phyloP scores from a whole-genome alignment of 2,113 vertebrate species.

The Nothoprocta perdicaria region DNA sequence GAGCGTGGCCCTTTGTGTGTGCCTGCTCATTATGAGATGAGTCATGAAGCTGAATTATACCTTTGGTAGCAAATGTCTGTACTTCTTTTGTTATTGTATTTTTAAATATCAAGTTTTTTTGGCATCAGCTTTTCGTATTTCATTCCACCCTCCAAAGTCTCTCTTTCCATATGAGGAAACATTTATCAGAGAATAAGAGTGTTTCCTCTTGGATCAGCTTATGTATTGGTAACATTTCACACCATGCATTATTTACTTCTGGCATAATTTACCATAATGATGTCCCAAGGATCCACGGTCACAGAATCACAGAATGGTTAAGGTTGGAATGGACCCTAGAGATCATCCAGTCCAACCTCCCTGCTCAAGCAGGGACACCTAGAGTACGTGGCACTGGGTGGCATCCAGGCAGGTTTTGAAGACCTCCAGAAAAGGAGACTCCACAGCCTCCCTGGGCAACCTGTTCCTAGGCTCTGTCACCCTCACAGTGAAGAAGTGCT shows the following conservation, averaged over 20 bases:
- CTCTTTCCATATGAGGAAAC: constrained; percentile 5
- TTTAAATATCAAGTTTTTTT: constrained; percentile 23
- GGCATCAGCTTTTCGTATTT: not conserved
- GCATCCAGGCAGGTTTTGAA: no score
- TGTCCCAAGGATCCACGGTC: constrained; percentile 33
- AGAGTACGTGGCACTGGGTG: no score
- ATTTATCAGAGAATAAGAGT: not conserved
- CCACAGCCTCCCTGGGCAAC: no score
- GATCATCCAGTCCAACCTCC: no score
- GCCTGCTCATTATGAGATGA: not conserved
- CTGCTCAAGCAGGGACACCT: no score
- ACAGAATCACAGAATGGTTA: no score
- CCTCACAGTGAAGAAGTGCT: no score
- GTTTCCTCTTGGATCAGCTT: constrained; percentile 16
- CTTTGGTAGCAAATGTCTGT: constrained; percentile 16
- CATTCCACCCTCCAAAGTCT: not conserved
- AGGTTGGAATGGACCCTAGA: no score
- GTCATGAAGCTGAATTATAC: constrained; percentile 28
- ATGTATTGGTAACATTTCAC: constrained; percentile 25
- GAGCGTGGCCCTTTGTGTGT: not conserved
- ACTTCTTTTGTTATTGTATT: not conserved
- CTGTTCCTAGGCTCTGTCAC: no score
- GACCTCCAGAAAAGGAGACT: no score
- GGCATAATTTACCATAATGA: constrained; percentile 11
- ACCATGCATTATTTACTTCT: constrained; percentile 55